A percentile compares a stretch with the other conserved stretches of the same genome.
phyloP scores from a whole-genome alignment of 2,797 vertebrate species.

The Gymnothorax reevesii region DNA sequence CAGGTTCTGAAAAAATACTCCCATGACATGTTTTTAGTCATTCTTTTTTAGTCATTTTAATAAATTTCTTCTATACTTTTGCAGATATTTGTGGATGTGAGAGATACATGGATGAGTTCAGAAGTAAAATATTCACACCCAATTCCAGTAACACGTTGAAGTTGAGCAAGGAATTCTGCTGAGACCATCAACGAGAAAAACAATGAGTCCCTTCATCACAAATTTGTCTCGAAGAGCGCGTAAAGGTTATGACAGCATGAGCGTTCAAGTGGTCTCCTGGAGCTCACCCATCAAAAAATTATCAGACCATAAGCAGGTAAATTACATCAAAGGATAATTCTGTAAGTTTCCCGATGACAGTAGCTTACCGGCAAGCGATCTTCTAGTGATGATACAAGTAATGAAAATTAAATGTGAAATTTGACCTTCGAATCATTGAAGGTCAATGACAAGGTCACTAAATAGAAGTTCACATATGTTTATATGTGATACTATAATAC shows the following conservation, averaged over 20 bases:
- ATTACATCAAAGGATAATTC: too few species aligned
- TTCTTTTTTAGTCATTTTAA: too few species aligned
- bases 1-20: not conserved
- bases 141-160: not conserved
- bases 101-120: not conserved
- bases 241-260: not conserved
- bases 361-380: too few species aligned
- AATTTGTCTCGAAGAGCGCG: not conserved
- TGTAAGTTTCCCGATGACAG: too few species aligned
- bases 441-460: too few species aligned
- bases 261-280: not conserved
- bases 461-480: too few species aligned
- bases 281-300: not conserved
- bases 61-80: not conserved
- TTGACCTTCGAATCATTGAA: too few species aligned
- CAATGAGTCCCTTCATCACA: not conserved
- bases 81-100: not conserved
- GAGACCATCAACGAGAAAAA: not conserved
- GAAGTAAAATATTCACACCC: not conserved
- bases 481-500: too few species aligned
- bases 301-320: too few species aligned
- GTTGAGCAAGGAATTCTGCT: not conserved
- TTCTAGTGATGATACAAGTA: too few species aligned
- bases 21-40: not conserved
- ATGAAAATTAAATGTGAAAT: too few species aligned